phyloP scores from a whole-genome alignment of 37 sponge, comb jelly and placozoan genomes.

The Cladorhizidae sp. region DNA sequence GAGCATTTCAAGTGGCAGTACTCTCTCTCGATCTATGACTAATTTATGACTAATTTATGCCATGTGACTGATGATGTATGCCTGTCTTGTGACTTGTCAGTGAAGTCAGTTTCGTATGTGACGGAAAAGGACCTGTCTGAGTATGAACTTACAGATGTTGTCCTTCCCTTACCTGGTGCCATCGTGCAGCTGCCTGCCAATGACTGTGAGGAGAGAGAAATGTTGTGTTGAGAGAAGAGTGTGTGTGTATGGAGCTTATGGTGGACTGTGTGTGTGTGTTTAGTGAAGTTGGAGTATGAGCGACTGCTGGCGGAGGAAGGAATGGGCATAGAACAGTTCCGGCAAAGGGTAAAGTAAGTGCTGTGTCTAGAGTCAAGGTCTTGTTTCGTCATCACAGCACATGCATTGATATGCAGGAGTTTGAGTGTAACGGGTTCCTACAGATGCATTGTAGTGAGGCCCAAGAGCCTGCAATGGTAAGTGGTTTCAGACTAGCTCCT shows the following conservation, averaged over 20 bases:
- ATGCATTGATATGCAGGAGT: slow-evolving; percentile 50
- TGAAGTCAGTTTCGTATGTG: slow-evolving; percentile 34
- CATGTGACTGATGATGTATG: no score
- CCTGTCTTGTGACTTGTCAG: neutral
- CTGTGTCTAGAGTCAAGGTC: neutral
- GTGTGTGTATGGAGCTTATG: no score
- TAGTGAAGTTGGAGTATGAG: slow-evolving; percentile 59
- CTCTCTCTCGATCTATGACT: no score
- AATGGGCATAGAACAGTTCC: slow-evolving; percentile 42
- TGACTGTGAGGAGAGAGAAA: slow-evolving; percentile 31
- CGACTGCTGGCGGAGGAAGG: slow-evolving; percentile 60
- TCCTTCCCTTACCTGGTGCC: slow-evolving; percentile 81
- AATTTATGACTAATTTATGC: no score
- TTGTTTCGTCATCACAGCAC: neutral
- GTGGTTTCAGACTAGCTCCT: neutral
- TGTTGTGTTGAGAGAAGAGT: neutral
- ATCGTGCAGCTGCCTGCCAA: slow-evolving; percentile 69
- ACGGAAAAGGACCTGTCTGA: slow-evolving; percentile 45
- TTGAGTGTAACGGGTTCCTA: slow-evolving; percentile 75
- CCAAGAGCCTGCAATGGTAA: slow-evolving; percentile 70
- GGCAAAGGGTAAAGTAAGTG: slow-evolving; percentile 67
- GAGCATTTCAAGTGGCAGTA: no score
- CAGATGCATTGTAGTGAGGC: slow-evolving; percentile 68
- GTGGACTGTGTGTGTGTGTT: neutral
- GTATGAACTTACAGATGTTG: slow-evolving; percentile 69